These are phyloP conservation scores for Sarcophaga peregrina DNA, from an alignment of 1,140 invertebrate species.

Conservation along the genomic window DNA sequence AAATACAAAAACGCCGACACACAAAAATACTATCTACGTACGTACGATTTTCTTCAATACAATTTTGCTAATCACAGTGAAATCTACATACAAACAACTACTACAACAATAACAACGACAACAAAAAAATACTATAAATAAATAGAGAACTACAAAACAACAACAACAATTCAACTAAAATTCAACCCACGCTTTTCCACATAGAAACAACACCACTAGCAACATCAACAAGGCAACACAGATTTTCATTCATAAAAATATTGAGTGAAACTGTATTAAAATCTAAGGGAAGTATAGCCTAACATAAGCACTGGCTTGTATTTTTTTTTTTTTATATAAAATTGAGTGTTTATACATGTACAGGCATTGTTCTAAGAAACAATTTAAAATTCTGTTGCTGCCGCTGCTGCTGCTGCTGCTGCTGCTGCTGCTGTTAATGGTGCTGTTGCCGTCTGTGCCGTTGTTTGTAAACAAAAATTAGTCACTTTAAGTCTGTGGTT, in stretches of 20 bases:
- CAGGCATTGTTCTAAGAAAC: too few relatives aligned
- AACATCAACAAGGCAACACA: background rate
- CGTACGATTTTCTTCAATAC: background rate
- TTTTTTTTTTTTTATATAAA: too few relatives aligned
- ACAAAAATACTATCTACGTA: background rate
- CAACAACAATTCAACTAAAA: too few relatives aligned
- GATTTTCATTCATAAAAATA: conserved; percentile 18
- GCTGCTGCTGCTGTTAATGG: too few relatives aligned
- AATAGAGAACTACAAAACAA: background rate
- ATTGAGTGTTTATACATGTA: too few relatives aligned
- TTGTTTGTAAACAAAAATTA: background rate
- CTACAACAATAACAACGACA: background rate
- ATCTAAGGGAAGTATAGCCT: background rate
- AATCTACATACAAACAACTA: background rate
- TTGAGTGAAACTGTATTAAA: background rate
- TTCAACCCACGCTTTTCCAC: background rate
- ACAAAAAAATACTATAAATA: background rate
- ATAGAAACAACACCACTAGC: background rate
- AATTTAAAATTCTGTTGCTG: too few relatives aligned
- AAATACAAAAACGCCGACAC: conserved; percentile 26
- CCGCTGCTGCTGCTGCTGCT: too few relatives aligned
- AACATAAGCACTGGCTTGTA: background rate
- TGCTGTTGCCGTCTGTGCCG: background rate
- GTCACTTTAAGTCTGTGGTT: background rate
- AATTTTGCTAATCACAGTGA: background rate